Evolutionary conservation across 2,888 invertebrate genomes (phyloP), one percentile per base, ranked within the genome.

Genomic region (Hydropsyche betteni): DNA sequence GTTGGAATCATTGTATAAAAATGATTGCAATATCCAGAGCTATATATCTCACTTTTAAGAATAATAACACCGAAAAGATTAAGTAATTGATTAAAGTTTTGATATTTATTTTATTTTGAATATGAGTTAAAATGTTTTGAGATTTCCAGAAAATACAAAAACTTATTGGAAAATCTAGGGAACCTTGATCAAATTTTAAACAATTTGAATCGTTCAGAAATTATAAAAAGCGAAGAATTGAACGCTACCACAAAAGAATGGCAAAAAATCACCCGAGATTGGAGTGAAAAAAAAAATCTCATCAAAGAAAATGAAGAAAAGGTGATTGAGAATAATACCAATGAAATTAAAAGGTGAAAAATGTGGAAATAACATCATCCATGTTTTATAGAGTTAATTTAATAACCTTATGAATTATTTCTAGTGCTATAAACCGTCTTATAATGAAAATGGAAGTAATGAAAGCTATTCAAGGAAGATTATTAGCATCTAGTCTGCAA

Each of bases 401-500:
- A 61, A 16, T 33, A 24, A 10, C 4, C 3, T 4, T 3, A 8
- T 69, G 12, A 12, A n/a, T 69, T 36, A n/a, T 50, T 34, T 71
- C n/a, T 36, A 77, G 77, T 4, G 36, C 38, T 7, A 10, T 77
- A 33, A 12, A 34, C 8, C 34, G 69, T 69, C 7, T 76, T 61
- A 75, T 77, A 5, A 14, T 33, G 14, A 75, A 75, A 38, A 74
- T 78, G 36, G 75, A 77, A 24, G 51, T 74, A 4, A 68, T 78
- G 75, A 68, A 71, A 38, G 55, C 12, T n/a, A 76, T 78, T 12
- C 75, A 73, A 14, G 71, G 69, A 3, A 72, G 68, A 51, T 61
- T 78, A 10, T 69, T 69, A 55, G 55, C 12, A 14, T 68, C 68
- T 24, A 38, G 68, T 33, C 8, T 34, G 33, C 8, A 51, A 7